A percentile compares a stretch with the other conserved stretches of the same genome.
Conservation (phyloP, 1,140 invertebrate species). For the Adelges cooleyi region DNA sequence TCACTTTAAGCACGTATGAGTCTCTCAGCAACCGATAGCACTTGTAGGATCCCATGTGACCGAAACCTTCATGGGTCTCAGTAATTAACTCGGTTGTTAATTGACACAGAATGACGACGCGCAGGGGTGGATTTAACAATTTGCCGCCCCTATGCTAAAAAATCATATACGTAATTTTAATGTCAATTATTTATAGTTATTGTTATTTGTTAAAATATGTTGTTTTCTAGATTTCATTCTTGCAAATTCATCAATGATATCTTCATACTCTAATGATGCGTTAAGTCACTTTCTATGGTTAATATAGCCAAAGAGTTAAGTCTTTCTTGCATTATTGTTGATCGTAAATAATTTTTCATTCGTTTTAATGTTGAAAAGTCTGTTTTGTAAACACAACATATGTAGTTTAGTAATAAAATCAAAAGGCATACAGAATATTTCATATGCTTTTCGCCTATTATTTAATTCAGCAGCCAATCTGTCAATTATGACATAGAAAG, state of each 20-base stretch:
- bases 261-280: not conserved
- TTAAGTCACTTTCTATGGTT: not conserved
- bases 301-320: conserved; percentile 6
- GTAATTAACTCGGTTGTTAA: not conserved
- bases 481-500: not conserved
- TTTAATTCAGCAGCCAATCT: not conserved
- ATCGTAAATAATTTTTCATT: conserved; percentile 25
- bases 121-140: too few species aligned
- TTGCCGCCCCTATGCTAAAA: too few species aligned
- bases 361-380: conserved; percentile 18
- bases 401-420: too few species aligned
- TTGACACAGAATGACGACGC: not conserved
- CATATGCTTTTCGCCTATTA: not conserved
- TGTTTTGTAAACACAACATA: not conserved
- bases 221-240: not conserved
- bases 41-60: not conserved
- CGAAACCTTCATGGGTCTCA: not conserved
- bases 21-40: not conserved
- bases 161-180: too few species aligned
- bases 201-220: too few species aligned
- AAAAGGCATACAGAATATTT: conserved; percentile 32
- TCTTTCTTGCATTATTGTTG: not conserved
- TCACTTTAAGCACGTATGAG: not conserved
- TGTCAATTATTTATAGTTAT: too few species aligned
- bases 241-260: not conserved